These are phyloP conservation scores for Cheilosia impressa DNA, from an alignment of 2,888 invertebrate genomes.

Conservation along the genomic window DNA sequence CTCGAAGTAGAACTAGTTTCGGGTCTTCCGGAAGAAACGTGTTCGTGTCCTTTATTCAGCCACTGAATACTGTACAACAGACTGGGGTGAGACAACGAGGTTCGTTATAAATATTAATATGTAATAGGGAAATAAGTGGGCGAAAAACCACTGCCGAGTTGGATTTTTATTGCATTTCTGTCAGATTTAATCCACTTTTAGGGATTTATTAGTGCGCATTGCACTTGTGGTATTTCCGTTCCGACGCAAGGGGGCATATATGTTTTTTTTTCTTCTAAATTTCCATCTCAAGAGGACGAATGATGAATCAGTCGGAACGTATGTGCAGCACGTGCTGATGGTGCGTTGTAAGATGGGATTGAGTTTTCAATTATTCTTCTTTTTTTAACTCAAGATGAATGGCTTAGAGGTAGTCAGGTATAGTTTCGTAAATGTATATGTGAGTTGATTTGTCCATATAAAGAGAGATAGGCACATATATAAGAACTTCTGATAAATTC, in stretches of 20 bases:
- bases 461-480: no score
- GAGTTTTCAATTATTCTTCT: not conserved
- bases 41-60: constrained; percentile 39
- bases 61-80: constrained; percentile 7
- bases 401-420: no score
- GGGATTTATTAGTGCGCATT: constrained; percentile 45
- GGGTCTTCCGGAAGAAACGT: constrained; percentile 20
- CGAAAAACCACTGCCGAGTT: constrained; percentile 52
- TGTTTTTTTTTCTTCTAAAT: not conserved
- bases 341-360: not conserved
- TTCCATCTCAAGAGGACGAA: constrained; percentile 1
- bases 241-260: not conserved
- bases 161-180: constrained; percentile 62
- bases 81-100: constrained; percentile 7
- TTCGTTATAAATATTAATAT: constrained; percentile 62
- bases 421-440: no score
- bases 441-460: no score
- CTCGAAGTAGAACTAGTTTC: constrained; percentile 37
- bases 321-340: constrained; percentile 18
- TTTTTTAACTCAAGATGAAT: not conserved
- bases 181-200: constrained; percentile 59
- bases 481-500: no score
- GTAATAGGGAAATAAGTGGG: constrained; percentile 63
- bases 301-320: not conserved
- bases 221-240: constrained; percentile 18